phyloP scores from a whole-genome alignment of 2,113 vertebrate species.

The Apistogramma diplotaenia region DNA sequence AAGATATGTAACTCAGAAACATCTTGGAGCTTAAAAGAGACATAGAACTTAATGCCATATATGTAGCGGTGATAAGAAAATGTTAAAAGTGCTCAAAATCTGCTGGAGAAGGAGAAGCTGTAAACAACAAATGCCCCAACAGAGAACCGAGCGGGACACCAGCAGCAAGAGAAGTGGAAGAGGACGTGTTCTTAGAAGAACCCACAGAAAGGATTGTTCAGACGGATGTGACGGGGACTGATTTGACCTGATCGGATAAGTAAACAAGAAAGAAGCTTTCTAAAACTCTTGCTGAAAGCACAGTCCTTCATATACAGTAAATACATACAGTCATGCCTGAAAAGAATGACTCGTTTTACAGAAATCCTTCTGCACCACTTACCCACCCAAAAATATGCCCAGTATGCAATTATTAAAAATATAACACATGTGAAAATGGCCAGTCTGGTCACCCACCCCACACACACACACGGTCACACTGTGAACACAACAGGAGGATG shows the following conservation, averaged over 20 bases:
- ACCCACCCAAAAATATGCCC: slow-evolving; percentile 47
- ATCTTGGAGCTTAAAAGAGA: neutral
- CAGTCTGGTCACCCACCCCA: slow-evolving; percentile 12
- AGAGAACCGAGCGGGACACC: neutral
- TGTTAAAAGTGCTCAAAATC: neutral
- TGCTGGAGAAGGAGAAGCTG: neutral
- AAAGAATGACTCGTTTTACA: slow-evolving; percentile 8
- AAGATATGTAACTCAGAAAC: neutral
- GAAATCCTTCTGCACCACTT: slow-evolving; percentile 39
- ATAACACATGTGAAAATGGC: slow-evolving; percentile 6
- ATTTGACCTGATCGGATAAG: neutral
- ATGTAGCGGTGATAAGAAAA: no score
- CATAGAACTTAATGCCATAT: neutral
- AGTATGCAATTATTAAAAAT: slow-evolving; percentile 62
- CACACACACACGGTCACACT: neutral
- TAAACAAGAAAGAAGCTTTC: neutral
- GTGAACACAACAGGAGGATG: neutral
- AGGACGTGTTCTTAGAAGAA: neutral
- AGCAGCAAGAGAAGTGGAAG: neutral
- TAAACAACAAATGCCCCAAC: neutral
- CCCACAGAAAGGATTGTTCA: neutral
- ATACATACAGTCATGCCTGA: neutral
- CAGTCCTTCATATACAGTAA: neutral
- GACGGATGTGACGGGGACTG: neutral
- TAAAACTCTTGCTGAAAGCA: neutral